A percentile compares a stretch with the other conserved stretches of the same genome.
Evolutionary conservation across 2,797 vertebrate genomes (phyloP).

Genomic region (Myotis daubentonii): DNA sequence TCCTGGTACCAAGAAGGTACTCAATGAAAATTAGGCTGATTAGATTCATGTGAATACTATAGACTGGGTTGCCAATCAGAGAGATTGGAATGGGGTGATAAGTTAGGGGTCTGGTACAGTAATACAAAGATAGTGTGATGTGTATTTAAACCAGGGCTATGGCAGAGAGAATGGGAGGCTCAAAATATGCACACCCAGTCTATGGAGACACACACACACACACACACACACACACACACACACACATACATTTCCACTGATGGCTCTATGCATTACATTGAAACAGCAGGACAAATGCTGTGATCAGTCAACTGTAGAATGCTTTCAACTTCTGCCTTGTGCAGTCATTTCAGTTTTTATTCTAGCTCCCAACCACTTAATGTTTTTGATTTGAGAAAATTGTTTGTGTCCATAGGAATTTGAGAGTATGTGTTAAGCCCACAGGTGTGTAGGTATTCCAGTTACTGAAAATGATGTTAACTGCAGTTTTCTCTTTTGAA

Average conservation of each 20-base stretch:
- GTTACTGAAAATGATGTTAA: not conserved
- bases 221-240: no score
- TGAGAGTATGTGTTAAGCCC: not conserved
- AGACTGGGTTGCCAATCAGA: not conserved
- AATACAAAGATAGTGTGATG: not conserved
- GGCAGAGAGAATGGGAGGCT: not conserved
- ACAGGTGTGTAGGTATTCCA: not conserved
- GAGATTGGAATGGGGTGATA: not conserved
- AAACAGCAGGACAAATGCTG: not conserved
- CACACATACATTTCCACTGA: not conserved
- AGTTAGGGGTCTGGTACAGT: not conserved
- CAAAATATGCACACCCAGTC: not conserved
- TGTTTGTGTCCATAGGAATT: not conserved
- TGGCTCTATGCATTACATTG: not conserved
- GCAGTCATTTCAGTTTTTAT: not conserved
- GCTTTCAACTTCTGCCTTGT: not conserved
- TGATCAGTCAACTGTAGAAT: not conserved
- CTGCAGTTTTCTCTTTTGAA: not conserved
- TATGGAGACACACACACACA: not conserved
- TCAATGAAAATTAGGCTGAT: not conserved
- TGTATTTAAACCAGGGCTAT: not conserved
- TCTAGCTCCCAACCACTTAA: not conserved
- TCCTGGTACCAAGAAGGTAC: not conserved
- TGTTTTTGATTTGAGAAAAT: not conserved
- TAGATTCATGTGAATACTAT: not conserved